Evolutionary conservation across 2,797 vertebrate species (phyloP), one percentile per base, ranked within the genome.

Genomic region (Poecilia velifera): DNA sequence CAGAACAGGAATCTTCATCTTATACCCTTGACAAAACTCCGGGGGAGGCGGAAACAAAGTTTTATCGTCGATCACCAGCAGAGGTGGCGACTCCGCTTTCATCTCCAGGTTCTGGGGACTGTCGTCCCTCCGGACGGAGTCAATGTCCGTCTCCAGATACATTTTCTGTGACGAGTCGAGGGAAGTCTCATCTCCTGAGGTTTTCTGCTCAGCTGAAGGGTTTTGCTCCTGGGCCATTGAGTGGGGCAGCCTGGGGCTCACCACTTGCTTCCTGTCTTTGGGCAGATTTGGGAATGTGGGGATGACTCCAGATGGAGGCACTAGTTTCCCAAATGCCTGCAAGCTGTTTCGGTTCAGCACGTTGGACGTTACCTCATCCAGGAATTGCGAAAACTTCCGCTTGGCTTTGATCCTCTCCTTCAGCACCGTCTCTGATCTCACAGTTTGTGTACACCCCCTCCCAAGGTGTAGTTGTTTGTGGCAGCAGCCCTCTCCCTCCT

Each of bases 331-430:
- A 89, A 96, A 95, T 72, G 94, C 92, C 79, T 93, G 94, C 82
- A 97, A 88, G 75, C 93, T 96, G 73, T 81, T 84, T 9, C 94
- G 95, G 79, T 95, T 91, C 20, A 98, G 93, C 62, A 98, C 96
- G 16, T 95, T 95, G 87, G 91, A 92, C 0, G 95, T 96, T 80
- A 97, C 96, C 84, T 98, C 96, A 81, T 99, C 96, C 87, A 98
- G 93, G 90, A 98, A 97, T 86, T 95, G 95, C 1, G 97, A 98
- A 90, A 98, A 98, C 86, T 94, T 97, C 51, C 95, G 88, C 87
- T 97, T 97, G 89, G 95, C 92, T 89, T 95, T 86, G 39, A 90
- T 94, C 80, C 92, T 95, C 81, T 93, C 93, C 88, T 95, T 90
- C 76, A 95, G 91, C 80, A 92, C 85, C 31, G 81, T 74, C 62